Evolutionary conservation across 2,888 invertebrate genomes (phyloP).

Genomic region (Conistra vaccinii): DNA sequence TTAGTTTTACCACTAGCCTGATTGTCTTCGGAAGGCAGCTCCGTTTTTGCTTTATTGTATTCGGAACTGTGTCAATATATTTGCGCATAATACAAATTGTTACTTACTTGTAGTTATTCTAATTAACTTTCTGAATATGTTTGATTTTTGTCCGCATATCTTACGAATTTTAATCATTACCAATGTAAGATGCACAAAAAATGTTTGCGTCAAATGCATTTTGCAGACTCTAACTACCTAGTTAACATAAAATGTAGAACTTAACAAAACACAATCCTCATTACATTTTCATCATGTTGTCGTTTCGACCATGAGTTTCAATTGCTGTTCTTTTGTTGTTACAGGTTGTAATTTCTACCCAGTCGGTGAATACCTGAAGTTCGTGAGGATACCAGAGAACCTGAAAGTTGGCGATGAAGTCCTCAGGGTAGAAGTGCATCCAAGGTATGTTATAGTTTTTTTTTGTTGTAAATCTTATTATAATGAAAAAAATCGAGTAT

Average conservation of each 20-base stretch:
- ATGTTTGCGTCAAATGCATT: neutral
- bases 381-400: slow-evolving; percentile 96
- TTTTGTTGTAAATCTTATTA: neutral
- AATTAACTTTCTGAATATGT: neutral
- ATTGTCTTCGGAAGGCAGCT: slow-evolving; percentile 64
- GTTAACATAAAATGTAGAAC: neutral
- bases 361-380: slow-evolving; percentile 95
- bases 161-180: neutral
- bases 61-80: slow-evolving; percentile 38
- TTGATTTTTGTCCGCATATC: neutral
- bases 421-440: slow-evolving; percentile 95
- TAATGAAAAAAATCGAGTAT: too few species aligned
- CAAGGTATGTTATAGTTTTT: slow-evolving; percentile 87
- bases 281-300: neutral
- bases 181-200: neutral
- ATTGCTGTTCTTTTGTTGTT: slow-evolving; percentile 68
- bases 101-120: slow-evolving; percentile 19
- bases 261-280: neutral
- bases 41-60: slow-evolving; percentile 61
- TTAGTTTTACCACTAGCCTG: slow-evolving; percentile 51
- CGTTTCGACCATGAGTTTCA: neutral
- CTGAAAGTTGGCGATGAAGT: slow-evolving; percentile 94
- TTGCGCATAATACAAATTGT: slow-evolving; percentile 46
- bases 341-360: slow-evolving; percentile 96
- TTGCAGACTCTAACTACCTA: neutral